Evolutionary conservation across 2,113 vertebrate species (phyloP), one percentile per base, ranked within the genome.

Genomic region (Bufo bufo): DNA sequence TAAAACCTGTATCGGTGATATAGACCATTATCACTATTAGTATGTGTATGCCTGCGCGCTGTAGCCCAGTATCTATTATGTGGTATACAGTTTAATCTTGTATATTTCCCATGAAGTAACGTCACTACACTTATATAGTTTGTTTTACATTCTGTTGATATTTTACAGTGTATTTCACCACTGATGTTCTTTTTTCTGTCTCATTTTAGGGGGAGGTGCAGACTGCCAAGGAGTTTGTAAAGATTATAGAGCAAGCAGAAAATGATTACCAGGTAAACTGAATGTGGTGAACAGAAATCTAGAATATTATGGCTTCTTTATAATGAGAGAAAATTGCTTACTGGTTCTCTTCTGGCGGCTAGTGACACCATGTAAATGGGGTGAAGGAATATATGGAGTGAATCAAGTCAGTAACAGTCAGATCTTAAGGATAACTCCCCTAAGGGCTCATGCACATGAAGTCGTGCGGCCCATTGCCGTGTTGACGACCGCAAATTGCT

Each of bases 181-280:
- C 49, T 74, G 56, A 59, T 8, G n/a, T n/a, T n/a, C 77, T 4
- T 33, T 49, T 82, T 71, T 17, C 45, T 4, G 0, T 77, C 77
- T 47, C 13, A 14, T 75, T 74, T 72, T 54, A 89, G 84, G 83
- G 89, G 19, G 97, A 99, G 94, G 93, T 90, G 90, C 97, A 98
- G 91, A 97, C 98, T 92, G 97, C 98, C 87, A 98, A 97, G 93
- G 96, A 97, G 58, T 96, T 99, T 91, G 96, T 99, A 93, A 98
- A 97, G 94, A 96, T 98, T 75, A 98, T 99, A 93, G 96, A 97
- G 91, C 94, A 96, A 81, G 97, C 97, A 92, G 97, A 99, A 93
- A 97, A 97, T 0, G 96, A 97, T n/a, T 99, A 99, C 91, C 98
- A 99, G 97, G 98, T 99, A 95, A 93, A 94, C 85, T 13, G 17